Base-by-base conservation (phyloP, 2,888 invertebrate genomes). In the Scaeva pyrastri region DNA sequence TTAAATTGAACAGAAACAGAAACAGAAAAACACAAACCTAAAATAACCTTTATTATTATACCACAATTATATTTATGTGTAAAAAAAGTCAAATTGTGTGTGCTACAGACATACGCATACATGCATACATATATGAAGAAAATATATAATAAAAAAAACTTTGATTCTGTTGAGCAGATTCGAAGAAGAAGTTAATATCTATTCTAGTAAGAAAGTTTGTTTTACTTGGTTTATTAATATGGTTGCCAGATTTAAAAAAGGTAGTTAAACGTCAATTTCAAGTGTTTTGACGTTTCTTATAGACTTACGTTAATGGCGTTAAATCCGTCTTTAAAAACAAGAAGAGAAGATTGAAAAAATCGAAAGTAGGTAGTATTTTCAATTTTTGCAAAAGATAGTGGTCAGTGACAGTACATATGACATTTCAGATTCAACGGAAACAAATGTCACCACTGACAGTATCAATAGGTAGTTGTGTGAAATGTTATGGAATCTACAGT, bases 21-120 rank as follows among this genome's bases (percentile, higher is more conserved):
- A 43, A 39, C 11, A 41, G 6, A 31, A 41, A 39, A 23, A 73
- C 23, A 41, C 31, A 16, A 5, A n/a, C 21, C 11, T 56, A 56
- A 6, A 45, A 26, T 45, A 45, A 26, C 64, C 45, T 26, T 41
- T 64, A 26, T 45, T 11, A 26, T 55, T 64, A 26, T 52, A 26
- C 52, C 23, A 23, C 21, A 21, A 6, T n/a, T 52, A 52, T 52
- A 52, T 64, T 16, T 26, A 43, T 43, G 62, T 64, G 16, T 45
- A 60, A 60, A 50, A 2, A 60, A 21, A 21, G 41, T 41, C n/a
- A 60, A 39, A 21, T 19, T 60, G 60, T 60, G 41, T 60, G 60
- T 60, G 41, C 39, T 60, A 21, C 5, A 60, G 12, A 39, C 7
- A 60, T 21, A 60, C 41, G 41, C 14, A 39, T 56, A 21, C 5